Base-by-base conservation (phyloP, 2,888 invertebrate genomes). In the Dasysyrphus tricinctus region DNA sequence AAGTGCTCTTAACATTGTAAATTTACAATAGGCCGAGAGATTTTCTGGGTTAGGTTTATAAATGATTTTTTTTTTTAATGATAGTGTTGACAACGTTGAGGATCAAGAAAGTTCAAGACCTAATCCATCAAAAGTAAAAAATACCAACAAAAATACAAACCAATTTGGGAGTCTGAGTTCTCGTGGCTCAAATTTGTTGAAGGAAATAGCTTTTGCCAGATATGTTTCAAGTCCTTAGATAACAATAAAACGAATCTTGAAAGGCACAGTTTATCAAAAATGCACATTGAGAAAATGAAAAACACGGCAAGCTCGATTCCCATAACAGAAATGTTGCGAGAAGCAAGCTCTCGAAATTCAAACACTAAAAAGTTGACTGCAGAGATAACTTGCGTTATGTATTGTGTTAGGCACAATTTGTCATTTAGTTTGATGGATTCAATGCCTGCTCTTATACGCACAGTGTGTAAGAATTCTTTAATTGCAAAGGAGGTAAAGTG, bases 241-340 rank as follows among this genome's bases (percentile, higher is more conserved):
- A 74, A 61, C 12, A 74, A 74, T 6, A 74, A 47, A 47, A 61
- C 61, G 0, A 59, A 61, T 74, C 12, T 74, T n/a, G 39, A 74
- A 74, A 49, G 61, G 24, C 61, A 61, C 37, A 34, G 47, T 39
- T 5, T 7, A 39, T 74, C 61, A 5, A 74, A 39, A 74, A 39
- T 39, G 5, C 61, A 74, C 24, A 1, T 47, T 4, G 73, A 61
- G 3, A 74, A 61, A 44, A 14, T 5, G 29, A 70, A 42, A 70
- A 70, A 4, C 29, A 70, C n/a, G 24, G 63, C 5, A 9, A 65
- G n/a, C 63, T 47, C 47, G 16, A 47, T 32, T 16, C 63, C 44
- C n/a, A 63, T 63, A 4, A 0, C 7, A 44, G 63, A 63, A 44
- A 29, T 63, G 44, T 63, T 63, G 19, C 5, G 9, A 65, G 47